These are phyloP conservation scores for Remorina albescens DNA, from an alignment of 2,797 vertebrate genomes.

Conservation along the genomic window DNA sequence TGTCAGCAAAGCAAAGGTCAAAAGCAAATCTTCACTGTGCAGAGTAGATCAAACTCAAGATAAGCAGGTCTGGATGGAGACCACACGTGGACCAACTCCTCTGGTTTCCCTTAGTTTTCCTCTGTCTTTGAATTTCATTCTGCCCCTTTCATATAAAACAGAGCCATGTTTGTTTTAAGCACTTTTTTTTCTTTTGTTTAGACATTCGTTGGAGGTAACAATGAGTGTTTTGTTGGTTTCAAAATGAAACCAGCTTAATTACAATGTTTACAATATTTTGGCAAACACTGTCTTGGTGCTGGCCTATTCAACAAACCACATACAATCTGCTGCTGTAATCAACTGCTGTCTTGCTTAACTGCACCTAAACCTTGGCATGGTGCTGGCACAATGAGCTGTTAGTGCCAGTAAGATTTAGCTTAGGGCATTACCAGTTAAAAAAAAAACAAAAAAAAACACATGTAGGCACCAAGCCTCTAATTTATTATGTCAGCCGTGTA, in stretches of 20 bases:
- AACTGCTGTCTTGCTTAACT: conserved; percentile 51
- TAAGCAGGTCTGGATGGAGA: neutral
- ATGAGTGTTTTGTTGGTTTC: conserved; percentile 40
- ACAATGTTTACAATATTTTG: conserved; percentile 45
- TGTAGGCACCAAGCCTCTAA: conserved; percentile 20
- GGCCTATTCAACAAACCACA: conserved; percentile 45
- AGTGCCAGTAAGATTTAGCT: conserved; percentile 46
- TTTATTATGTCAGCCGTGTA: conserved; percentile 23
- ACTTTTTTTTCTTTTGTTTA: conserved; percentile 4
- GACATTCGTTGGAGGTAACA: conserved; percentile 30
- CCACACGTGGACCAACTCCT: neutral
- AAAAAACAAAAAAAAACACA: conserved; percentile 48
- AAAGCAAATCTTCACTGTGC: neutral
- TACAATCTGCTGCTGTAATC: conserved; percentile 48
- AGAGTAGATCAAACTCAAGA: neutral
- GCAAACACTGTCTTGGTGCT: conserved; percentile 48
- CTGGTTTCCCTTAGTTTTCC: conserved; percentile 9
- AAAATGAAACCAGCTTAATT: conserved; percentile 38
- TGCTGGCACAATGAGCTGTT: conserved; percentile 31
- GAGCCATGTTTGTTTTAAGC: conserved; percentile 38
- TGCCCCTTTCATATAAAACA: conserved; percentile 28
- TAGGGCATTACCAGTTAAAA: conserved; percentile 33
- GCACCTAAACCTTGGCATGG: conserved; percentile 21
- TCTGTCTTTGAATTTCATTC: neutral
- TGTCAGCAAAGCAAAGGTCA: neutral